Base-by-base conservation (phyloP, 2,797 vertebrate species). In the Gobio occitaniae region DNA sequence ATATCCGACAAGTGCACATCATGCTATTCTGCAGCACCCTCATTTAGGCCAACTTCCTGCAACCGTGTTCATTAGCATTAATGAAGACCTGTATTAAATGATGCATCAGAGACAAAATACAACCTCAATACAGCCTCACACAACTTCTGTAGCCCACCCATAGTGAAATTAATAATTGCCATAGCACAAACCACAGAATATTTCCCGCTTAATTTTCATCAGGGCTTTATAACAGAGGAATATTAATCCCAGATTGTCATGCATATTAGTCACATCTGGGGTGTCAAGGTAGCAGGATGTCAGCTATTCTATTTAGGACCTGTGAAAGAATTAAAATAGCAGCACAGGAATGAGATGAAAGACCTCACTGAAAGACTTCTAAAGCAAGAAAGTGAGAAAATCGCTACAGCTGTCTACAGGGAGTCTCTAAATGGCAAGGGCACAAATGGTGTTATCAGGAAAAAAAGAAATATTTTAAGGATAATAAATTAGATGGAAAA, bases 271-370 rank as follows among this genome's bases (percentile, higher is more conserved):
- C 88, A 84, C 72, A 86, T 90, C 87, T 85, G 48, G 80, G 81
- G 87, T 88, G 91, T 89, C 81, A 89, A 85, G 81, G 88, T 84
- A 88, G 78, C 68, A 84, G 88, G 74, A 87, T 68, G 86, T 90
- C 87, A 89, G 87, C 78, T 86, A 86, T 90, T 92, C 94, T 94
- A 93, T 95, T 94, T 93, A 93, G 91, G 85, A 91, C 75, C 84
- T 71, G 80, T 82, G 82, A 90, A 86, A 89, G 61, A 91, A 90
- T 86, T 87, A 90, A 93, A 94, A 94, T 94, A 95, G 92, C 89
- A 90, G 86, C 83, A 87, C 88, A 91, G 87, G 89, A 90, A 87
- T 70, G 90, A 91, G 92, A 91, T 84, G 79, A 84, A 92, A 90
- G 48, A 68, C 44, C 66, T 75, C 9, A 19, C 48, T 76, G 48